Conservation (phyloP, 2,113 vertebrate species). For the Epinephelus cyanopodus region DNA sequence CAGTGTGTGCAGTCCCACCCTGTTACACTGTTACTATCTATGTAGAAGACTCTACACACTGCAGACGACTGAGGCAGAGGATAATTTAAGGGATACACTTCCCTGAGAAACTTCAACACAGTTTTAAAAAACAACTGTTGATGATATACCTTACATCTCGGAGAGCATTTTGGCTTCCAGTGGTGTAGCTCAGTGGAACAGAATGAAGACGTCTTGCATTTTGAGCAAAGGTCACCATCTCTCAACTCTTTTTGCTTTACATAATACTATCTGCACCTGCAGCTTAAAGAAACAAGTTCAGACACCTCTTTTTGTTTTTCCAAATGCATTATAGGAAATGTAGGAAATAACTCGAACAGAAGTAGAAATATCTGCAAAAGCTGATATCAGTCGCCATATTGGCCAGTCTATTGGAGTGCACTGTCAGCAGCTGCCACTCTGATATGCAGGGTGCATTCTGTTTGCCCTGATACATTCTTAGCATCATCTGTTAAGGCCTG, state of each 20-base stretch:
- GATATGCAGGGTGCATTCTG: neutral
- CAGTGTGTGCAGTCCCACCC: constrained; percentile 61
- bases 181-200: neutral
- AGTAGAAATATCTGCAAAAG: neutral
- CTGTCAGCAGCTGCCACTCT: neutral
- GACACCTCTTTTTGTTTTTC: neutral
- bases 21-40: constrained; percentile 32
- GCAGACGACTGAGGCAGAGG: neutral
- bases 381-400: neutral
- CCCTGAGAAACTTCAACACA: neutral
- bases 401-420: neutral
- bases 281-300: neutral
- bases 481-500: neutral
- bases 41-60: constrained; percentile 15
- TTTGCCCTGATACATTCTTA: neutral
- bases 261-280: neutral
- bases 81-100: constrained; percentile 20
- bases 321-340: constrained; percentile 4
- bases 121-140: constrained; percentile 17
- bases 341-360: neutral
- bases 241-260: neutral
- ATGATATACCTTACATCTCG: neutral
- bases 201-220: neutral
- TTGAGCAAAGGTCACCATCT: constrained; percentile 1
- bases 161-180: neutral